phyloP scores from a whole-genome alignment of 2,888 invertebrate species.

The Agonum fuliginosum region DNA sequence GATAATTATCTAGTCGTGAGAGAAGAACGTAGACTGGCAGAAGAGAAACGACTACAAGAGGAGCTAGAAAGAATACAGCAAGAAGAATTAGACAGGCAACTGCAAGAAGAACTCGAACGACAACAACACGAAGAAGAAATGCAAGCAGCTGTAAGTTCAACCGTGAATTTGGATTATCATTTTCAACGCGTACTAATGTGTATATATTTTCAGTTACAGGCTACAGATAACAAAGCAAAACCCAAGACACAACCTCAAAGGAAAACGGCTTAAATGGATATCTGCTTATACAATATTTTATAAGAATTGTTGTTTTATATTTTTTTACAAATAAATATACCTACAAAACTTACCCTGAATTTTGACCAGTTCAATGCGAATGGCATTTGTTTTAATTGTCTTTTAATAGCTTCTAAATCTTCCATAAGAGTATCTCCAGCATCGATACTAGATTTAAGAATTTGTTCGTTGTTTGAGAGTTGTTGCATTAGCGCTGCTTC shows the following conservation, averaged over 20 bases:
- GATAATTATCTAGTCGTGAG: neutral
- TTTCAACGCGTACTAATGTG: no score
- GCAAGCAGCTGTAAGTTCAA: no score
- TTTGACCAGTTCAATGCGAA: slow-evolving; percentile 65
- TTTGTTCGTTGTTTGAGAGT: slow-evolving; percentile 64
- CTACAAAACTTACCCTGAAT: slow-evolving; percentile 64
- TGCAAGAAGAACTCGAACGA: no score
- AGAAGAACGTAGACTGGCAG: neutral
- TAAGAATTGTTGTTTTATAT: no score
- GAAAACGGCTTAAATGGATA: neutral
- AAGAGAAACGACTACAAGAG: neutral
- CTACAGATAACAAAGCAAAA: no score
- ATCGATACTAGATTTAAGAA: slow-evolving; percentile 66
- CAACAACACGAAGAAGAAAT: no score
- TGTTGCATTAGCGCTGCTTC: slow-evolving; percentile 65
- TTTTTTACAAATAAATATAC: no score
- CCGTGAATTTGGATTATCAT: no score
- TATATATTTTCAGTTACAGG: no score
- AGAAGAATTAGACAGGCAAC: neutral
- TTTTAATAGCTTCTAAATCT: slow-evolving; percentile 66
- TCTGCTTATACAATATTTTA: neutral
- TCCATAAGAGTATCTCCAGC: slow-evolving; percentile 67
- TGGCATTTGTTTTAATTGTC: slow-evolving; percentile 63
- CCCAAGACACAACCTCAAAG: no score
- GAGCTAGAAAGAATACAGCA: neutral